phyloP scores from a whole-genome alignment of 2,888 invertebrate species.

The Xestia sexstrigata region DNA sequence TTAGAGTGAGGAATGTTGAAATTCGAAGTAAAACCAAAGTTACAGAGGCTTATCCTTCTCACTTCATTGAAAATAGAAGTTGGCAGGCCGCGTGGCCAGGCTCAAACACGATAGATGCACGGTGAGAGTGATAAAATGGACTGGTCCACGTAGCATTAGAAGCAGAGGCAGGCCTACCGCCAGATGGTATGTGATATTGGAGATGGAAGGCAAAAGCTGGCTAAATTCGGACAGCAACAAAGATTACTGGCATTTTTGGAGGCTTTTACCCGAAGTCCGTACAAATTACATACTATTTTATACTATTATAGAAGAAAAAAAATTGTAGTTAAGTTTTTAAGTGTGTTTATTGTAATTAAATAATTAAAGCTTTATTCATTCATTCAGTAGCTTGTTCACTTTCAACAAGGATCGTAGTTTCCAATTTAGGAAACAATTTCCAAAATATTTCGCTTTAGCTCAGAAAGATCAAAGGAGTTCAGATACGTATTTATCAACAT shows the following conservation, averaged over 20 bases:
- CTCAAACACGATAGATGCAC: not conserved
- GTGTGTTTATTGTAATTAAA: too few species aligned
- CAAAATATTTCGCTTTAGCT: constrained; percentile 7
- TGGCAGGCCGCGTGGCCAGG: not conserved
- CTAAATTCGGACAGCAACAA: too few species aligned
- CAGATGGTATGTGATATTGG: not conserved
- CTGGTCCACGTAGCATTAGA: not conserved
- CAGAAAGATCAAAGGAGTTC: constrained; percentile 34
- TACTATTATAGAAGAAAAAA: too few species aligned
- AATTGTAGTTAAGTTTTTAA: too few species aligned
- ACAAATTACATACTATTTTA: too few species aligned
- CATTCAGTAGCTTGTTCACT: constrained; percentile 6
- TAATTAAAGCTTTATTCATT: too few species aligned
- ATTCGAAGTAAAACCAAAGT: not conserved
- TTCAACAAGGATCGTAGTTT: constrained; percentile 13
- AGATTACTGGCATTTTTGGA: too few species aligned
- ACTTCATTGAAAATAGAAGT: not conserved
- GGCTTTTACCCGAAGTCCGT: too few species aligned
- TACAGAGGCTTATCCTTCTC: not conserved
- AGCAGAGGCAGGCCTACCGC: not conserved
- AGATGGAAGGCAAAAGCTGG: not conserved
- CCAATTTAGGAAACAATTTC: constrained; percentile 21
- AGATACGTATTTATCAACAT: constrained; percentile 34
- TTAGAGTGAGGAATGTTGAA: not conserved
- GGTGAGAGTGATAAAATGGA: not conserved